Evolutionary conservation across 1,140 invertebrate genomes (phyloP).

Genomic region (Potamilus streckersoni): DNA sequence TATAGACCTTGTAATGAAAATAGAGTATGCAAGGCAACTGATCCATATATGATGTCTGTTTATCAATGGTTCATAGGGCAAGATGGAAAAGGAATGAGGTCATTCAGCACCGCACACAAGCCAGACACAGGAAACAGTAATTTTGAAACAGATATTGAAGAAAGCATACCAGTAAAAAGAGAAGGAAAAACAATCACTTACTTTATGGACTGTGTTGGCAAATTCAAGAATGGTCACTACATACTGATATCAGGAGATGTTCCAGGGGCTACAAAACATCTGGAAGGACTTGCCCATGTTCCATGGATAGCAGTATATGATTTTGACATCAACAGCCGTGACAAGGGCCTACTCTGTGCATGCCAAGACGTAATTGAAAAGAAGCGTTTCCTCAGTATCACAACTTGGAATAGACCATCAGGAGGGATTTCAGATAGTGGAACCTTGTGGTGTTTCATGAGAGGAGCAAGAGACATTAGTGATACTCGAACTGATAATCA

Average conservation of each 20-base stretch:
- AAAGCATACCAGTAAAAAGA: too few relatives aligned
- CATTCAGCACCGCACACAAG: too few relatives aligned
- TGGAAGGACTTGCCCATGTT: conserved; percentile 7
- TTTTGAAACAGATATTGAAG: too few relatives aligned
- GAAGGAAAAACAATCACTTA: too few relatives aligned
- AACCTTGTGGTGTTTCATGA: conserved; percentile 44
- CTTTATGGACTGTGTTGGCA: too few relatives aligned
- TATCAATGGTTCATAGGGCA: conserved; percentile 16
- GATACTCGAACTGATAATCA: conserved; percentile 26
- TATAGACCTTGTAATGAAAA: conserved; percentile 1
- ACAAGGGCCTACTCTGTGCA: conserved; percentile 29
- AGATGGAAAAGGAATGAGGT: too few relatives aligned
- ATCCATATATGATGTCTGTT: conserved; percentile 7
- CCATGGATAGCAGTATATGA: conserved; percentile 27
- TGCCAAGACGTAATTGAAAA: conserved; percentile 32
- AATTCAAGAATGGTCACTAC: conserved; percentile 1
- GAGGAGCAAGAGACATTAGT: conserved; percentile 37
- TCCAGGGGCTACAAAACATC: background rate
- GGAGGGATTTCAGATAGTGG: conserved; percentile 32
- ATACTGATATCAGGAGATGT: conserved; percentile 20
- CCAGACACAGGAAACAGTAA: too few relatives aligned
- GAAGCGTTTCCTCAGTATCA: conserved; percentile 31
- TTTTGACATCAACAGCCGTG: conserved; percentile 26
- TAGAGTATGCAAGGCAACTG: conserved; percentile 4
- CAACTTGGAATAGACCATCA: conserved; percentile 32